These are phyloP conservation scores for Eutrigla gurnardus DNA, from an alignment of 2,797 vertebrate genomes.

Conservation along the genomic window DNA sequence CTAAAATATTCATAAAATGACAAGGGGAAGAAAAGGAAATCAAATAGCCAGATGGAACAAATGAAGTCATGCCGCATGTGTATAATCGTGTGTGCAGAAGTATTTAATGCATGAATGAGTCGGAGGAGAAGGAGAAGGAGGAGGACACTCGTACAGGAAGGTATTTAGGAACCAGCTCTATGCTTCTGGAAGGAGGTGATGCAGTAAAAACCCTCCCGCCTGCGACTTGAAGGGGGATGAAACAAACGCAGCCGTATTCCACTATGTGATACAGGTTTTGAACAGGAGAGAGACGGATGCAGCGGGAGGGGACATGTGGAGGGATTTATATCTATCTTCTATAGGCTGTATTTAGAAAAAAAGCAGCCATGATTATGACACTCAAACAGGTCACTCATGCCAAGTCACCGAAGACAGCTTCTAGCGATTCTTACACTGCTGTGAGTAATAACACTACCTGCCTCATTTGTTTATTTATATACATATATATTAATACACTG, in stretches of 20 bases:
- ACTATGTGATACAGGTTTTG: not conserved
- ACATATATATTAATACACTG: not conserved
- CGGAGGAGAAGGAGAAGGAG: constrained; percentile 30
- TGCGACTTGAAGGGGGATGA: not conserved
- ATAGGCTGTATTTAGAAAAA: constrained; percentile 28
- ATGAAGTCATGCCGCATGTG: constrained; percentile 44
- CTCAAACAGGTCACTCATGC: constrained; percentile 37
- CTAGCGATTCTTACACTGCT: constrained; percentile 10
- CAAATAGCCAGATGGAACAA: constrained; percentile 36
- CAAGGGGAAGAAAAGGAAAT: constrained; percentile 45
- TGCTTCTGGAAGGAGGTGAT: constrained; percentile 28
- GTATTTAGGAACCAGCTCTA: constrained; percentile 38
- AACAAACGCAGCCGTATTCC: constrained; percentile 7
- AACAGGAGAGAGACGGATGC: constrained; percentile 20
- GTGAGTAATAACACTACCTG: not conserved
- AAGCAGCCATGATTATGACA: constrained; percentile 44
- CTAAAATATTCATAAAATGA: constrained; percentile 51
- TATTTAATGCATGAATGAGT: constrained; percentile 52
- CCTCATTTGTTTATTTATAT: not conserved
- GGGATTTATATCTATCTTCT: constrained; percentile 32
- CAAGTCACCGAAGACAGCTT: constrained; percentile 53
- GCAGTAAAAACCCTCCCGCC: constrained; percentile 30
- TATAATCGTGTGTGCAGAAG: constrained; percentile 21
- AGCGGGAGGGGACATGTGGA: not conserved
- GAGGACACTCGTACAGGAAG: constrained; percentile 34